Base-by-base conservation (phyloP, 2,113 vertebrate species). In the Melanerpes formicivorus region DNA sequence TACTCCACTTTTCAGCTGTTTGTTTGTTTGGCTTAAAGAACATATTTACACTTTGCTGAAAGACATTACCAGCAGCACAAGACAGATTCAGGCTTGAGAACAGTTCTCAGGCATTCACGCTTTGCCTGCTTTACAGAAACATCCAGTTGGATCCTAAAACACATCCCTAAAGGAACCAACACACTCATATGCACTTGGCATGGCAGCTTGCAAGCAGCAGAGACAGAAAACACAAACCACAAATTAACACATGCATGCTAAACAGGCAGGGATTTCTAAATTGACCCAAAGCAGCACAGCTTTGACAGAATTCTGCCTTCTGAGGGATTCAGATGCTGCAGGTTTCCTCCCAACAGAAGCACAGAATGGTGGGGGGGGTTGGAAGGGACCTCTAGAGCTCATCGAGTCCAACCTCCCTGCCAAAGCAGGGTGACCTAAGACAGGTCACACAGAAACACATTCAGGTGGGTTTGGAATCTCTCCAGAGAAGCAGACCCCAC, bases 191-290 rank as follows among this genome's bases (percentile, higher is more conserved):
- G 80, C 88, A 26, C 75, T 67, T 25, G 77, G 72, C 81, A 64
- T 9, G 80, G 67, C 88, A 94, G 88, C 93, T 29, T 73, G 85
- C 40, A 93, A 97, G 83, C 75, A 88, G 69, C 67, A 80, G 56
- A 6, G 8, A 14, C 19, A 80, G 91, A 72, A 60, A 86, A 91
- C 55, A 42, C 55, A 30, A 10, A 94, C 50, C 84, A 86, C 74
- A 77, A 65, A 50, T 56, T 58, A 80, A 85, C 78, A 76, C 73
- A 46, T 4, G 44, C 67, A 34, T 3, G 21, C 52, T 55, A 48
- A 71, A 73, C 62, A 94, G 78, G 70, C 72, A 85, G 34, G 19
- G 14, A 81, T 90, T 92, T 90, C 79, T 54, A 37, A 16, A 83
- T 2, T 59, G 77, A 82, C 32, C 76, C 76, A 32, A 72, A 70